A percentile compares a stretch with the other conserved stretches of the same genome.
These are phyloP conservation scores for Thaleichthys pacificus DNA, from an alignment of 2,797 vertebrate genomes.

Conservation along the genomic window DNA sequence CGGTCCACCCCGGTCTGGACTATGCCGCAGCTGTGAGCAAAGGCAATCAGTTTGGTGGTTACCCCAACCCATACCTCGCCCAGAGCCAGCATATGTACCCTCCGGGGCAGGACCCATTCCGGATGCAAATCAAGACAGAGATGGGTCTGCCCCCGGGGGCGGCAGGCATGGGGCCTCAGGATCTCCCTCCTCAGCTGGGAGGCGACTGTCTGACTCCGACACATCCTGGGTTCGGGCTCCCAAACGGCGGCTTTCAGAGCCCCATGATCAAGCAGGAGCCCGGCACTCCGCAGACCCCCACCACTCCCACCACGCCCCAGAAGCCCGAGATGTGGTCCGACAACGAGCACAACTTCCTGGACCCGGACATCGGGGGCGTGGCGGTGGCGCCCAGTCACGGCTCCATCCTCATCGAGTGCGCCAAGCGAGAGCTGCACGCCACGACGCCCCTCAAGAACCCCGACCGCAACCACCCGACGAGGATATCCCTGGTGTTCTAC, in stretches of 20 bases:
- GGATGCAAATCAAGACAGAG: conserved; percentile 83
- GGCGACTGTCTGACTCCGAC: conserved; percentile 73
- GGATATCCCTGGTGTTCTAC: conserved; percentile 98
- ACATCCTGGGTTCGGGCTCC: conserved; percentile 68
- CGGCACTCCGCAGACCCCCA: conserved; percentile 58
- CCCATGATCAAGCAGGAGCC: conserved; percentile 72
- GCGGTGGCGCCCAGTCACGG: conserved; percentile 95
- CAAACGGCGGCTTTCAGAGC: conserved; percentile 69
- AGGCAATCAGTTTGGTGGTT: conserved; percentile 77
- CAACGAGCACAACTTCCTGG: conserved; percentile 97
- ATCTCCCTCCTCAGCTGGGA: conserved; percentile 62
- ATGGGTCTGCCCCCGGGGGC: conserved; percentile 54
- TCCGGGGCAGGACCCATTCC: conserved; percentile 77
- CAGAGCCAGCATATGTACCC: conserved; percentile 72
- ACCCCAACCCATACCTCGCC: conserved; percentile 74
- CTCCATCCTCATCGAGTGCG: conserved; percentile 97
- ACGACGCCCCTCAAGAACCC: conserved; percentile 95
- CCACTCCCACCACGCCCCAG: conserved; percentile 67
- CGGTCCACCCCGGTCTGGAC: conserved; percentile 72
- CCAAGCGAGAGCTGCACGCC: conserved; percentile 95
- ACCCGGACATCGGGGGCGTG: conserved; percentile 95
- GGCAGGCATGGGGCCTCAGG: conserved; percentile 40
- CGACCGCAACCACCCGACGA: conserved; percentile 88
- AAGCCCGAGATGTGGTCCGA: conserved; percentile 95
- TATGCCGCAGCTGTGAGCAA: conserved; percentile 77